Evolutionary conservation across 2,888 invertebrate species (phyloP).

Genomic region (Lucinisca nassula): DNA sequence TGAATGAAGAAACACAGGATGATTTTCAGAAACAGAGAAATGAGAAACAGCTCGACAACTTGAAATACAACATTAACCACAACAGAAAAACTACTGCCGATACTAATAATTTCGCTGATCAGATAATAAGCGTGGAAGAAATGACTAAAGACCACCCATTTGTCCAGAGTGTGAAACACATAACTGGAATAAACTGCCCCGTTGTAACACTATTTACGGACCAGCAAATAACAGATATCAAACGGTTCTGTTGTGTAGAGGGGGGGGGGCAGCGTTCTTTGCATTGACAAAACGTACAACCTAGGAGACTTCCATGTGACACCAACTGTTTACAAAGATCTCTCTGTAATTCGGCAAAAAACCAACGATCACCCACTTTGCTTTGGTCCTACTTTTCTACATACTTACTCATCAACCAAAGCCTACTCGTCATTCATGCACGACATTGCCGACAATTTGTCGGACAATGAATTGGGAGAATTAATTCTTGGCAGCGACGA

Average conservation of each 20-base stretch:
- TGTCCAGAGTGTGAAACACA: slow-evolving; percentile 25
- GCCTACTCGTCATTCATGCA: too few relatives aligned
- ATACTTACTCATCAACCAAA: too few relatives aligned
- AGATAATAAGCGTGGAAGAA: slow-evolving; percentile 23
- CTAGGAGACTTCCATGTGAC: slow-evolving; percentile 44
- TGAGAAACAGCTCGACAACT: slow-evolving; percentile 28
- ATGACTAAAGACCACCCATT: slow-evolving; percentile 32
- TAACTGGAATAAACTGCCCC: slow-evolving; percentile 17
- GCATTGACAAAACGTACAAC: slow-evolving; percentile 51
- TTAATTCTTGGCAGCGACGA: too few relatives aligned
- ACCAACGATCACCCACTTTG: too few relatives aligned
- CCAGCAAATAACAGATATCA: slow-evolving; percentile 33
- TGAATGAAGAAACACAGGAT: not conserved
- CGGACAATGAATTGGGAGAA: too few relatives aligned
- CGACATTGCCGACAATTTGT: too few relatives aligned
- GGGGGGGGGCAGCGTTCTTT: slow-evolving; percentile 29
- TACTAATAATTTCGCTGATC: slow-evolving; percentile 9
- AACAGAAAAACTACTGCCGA: not conserved
- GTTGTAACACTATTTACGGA: slow-evolving; percentile 31
- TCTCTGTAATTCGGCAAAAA: too few relatives aligned
- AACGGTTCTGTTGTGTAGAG: slow-evolving; percentile 41
- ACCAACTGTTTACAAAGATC: slow-evolving; percentile 47
- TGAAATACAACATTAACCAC: not conserved
- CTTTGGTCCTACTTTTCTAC: too few relatives aligned
- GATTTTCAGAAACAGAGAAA: slow-evolving; percentile 28